A percentile compares a stretch with the other conserved stretches of the same genome.
These are phyloP conservation scores for Anaspis maculata DNA, from an alignment of 2,888 invertebrate species.

Conservation along the genomic window DNA sequence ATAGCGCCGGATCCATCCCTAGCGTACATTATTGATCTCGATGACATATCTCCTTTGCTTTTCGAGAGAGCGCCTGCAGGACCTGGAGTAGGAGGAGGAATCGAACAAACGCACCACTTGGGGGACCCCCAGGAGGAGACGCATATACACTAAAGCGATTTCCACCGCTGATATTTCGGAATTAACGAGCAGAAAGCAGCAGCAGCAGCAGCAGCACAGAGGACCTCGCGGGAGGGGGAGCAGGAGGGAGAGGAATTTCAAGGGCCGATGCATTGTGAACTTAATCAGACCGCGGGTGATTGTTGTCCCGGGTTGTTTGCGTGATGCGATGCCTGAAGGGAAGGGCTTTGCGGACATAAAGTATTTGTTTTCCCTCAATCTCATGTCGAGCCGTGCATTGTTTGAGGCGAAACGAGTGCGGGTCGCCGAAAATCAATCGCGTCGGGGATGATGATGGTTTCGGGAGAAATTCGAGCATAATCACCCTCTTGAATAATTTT, in stretches of 20 bases:
- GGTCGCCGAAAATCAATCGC: background rate
- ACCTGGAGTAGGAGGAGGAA: background rate
- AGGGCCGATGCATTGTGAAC: background rate
- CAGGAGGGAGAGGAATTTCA: background rate
- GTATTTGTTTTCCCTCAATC: background rate
- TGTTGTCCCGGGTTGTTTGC: background rate
- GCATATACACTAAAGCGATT: too few species aligned
- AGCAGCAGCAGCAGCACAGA: too few species aligned
- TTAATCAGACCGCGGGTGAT: background rate
- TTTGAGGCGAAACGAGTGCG: background rate
- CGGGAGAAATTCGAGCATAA: too few species aligned
- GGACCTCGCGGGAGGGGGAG: background rate
- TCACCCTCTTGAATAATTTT: too few species aligned
- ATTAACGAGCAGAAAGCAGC: too few species aligned
- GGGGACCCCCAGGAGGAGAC: background rate
- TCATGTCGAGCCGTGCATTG: background rate
- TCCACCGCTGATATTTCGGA: too few species aligned
- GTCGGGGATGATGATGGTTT: too few species aligned
- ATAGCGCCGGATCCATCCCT: conserved; percentile 19
- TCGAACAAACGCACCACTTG: background rate
- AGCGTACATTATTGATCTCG: conserved; percentile 41
- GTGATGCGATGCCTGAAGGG: background rate
- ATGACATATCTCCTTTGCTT: conserved; percentile 34
- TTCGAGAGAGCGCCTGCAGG: background rate
- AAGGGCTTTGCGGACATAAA: background rate